These are phyloP conservation scores for Ptilorrhoa leucosticta DNA, from an alignment of 2,113 vertebrate genomes.

Conservation along the genomic window DNA sequence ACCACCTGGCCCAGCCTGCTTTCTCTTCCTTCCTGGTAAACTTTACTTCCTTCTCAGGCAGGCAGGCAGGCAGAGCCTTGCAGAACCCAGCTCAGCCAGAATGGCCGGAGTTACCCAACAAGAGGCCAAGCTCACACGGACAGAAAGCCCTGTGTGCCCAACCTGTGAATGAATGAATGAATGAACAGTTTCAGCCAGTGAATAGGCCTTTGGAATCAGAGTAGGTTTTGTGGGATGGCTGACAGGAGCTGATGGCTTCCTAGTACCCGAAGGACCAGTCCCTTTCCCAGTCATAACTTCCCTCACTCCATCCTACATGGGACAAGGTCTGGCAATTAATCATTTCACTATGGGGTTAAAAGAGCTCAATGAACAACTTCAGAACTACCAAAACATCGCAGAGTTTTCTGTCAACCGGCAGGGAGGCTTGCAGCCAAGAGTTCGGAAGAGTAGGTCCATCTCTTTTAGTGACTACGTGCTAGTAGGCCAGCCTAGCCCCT, in stretches of 20 bases:
- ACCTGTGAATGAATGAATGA: background rate
- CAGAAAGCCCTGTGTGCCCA: background rate
- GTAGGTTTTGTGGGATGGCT: background rate
- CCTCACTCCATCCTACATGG: background rate
- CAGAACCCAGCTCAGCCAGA: background rate
- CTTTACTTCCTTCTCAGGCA: background rate
- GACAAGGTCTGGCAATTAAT: background rate
- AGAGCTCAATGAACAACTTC: background rate
- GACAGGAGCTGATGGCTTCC: background rate
- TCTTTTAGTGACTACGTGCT: background rate
- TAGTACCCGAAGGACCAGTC: background rate
- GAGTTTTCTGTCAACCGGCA: background rate
- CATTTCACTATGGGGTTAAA: background rate
- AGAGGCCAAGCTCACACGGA: background rate
- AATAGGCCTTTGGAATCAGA: background rate
- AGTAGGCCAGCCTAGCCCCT: background rate
- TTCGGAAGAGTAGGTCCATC: background rate
- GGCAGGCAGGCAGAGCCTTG: background rate
- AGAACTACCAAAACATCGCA: background rate
- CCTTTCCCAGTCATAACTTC: background rate
- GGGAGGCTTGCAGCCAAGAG: background rate
- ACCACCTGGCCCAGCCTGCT: background rate
- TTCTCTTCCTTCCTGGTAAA: background rate
- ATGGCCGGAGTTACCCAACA: background rate
- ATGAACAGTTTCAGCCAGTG: background rate